Evolutionary conservation across 2,113 vertebrate species (phyloP).

Genomic region (Copsychus sechellarum): DNA sequence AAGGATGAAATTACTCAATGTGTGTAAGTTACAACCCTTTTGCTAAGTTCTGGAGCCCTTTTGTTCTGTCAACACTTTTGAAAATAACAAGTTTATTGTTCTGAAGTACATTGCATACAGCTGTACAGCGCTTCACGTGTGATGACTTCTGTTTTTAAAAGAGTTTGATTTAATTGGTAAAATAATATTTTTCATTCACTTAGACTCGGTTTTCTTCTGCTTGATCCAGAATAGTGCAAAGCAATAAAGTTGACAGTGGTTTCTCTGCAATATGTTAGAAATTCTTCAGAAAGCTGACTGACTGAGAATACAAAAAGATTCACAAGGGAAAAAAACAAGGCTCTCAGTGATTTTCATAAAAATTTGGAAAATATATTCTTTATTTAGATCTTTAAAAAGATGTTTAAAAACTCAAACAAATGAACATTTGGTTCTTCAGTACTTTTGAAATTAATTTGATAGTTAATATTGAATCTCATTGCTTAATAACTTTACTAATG

Average conservation of each 20-base stretch:
- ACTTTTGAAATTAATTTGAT: neutral
- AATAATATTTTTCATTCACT: neutral
- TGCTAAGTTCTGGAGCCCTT: neutral
- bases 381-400: neutral
- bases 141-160: neutral
- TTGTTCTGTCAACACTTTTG: neutral
- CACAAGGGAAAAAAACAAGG: neutral
- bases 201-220: neutral
- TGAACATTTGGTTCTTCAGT: neutral
- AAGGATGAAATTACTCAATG: neutral
- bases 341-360: neutral
- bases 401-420: neutral
- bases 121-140: neutral
- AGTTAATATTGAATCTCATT: neutral
- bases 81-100: neutral
- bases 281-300: neutral
- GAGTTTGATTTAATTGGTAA: slow-evolving; percentile 6
- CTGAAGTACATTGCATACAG: neutral
- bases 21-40: neutral
- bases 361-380: neutral
- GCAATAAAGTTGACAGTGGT: neutral
- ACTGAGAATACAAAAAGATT: neutral
- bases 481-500: neutral
- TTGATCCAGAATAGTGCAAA: slow-evolving; percentile 14
- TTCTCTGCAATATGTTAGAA: neutral